Percentiles rank a stretch among this genome's conserved stretches.
Evolutionary conservation across 1,140 invertebrate species (phyloP).

Genomic region (Nasonia vitripennis): DNA sequence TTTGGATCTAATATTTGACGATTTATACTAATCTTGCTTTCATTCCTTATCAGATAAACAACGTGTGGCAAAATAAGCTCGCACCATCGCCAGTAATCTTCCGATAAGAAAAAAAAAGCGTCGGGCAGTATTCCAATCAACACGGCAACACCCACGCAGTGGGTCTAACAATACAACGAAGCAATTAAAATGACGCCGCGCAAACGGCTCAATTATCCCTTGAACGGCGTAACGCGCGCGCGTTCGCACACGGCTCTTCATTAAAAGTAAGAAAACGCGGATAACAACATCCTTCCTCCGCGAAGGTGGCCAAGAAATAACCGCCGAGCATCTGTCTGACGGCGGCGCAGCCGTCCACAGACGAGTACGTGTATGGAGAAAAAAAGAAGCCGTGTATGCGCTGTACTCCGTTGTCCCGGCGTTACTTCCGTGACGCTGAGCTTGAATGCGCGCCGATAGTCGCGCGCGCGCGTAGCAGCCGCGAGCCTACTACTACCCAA

Average conservation of each 20-base stretch:
- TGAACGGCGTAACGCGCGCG: neutral
- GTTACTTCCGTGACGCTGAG: conserved; percentile 75
- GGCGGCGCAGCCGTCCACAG: neutral
- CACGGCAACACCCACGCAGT: too few species aligned
- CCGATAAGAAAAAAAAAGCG: neutral
- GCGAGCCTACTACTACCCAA: conserved; percentile 70
- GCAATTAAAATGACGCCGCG: conserved; percentile 5
- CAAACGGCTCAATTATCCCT: conserved; percentile 9
- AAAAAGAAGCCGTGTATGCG: conserved; percentile 52
- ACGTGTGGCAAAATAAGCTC: neutral
- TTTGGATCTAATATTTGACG: neutral
- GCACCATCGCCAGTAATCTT: neutral
- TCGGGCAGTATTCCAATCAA: neutral
- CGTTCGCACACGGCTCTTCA: neutral
- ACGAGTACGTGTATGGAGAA: neutral
- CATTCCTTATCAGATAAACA: too few species aligned
- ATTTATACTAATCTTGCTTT: too few species aligned
- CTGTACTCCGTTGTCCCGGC: conserved; percentile 69
- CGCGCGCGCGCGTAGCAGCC: conserved; percentile 67
- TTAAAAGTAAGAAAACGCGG: conserved; percentile 30
- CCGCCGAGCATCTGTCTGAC: neutral
- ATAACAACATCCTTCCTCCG: neutral
- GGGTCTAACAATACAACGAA: conserved; percentile 10
- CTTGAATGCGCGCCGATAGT: conserved; percentile 74
- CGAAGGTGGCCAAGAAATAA: conserved; percentile 7